Conservation (phyloP, 2,797 vertebrate genomes). For the Chelmon rostratus region DNA sequence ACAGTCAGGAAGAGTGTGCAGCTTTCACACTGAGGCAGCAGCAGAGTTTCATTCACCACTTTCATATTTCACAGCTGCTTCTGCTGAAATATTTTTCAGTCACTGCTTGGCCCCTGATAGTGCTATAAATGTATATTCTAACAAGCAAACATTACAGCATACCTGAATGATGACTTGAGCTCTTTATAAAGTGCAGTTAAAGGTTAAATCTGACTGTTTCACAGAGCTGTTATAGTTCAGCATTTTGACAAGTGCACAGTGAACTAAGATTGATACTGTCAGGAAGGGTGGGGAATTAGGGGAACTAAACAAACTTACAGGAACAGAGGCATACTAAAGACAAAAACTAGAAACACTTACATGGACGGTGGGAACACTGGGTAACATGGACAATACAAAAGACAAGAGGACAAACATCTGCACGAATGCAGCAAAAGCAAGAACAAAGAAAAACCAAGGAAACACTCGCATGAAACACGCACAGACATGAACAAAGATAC, state of each 20-base stretch:
- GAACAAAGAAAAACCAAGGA: too few relatives aligned
- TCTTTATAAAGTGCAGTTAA: conserved; percentile 12
- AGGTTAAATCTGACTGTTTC: conserved; percentile 18
- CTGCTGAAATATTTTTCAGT: conserved; percentile 37
- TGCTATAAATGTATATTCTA: conserved; percentile 1
- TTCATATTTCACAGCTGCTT: conserved; percentile 37
- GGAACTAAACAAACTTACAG: too few relatives aligned
- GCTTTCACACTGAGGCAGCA: conserved; percentile 34
- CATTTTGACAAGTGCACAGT: conserved; percentile 18
- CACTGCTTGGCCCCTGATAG: conserved; percentile 45
- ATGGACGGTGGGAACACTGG: too few relatives aligned
- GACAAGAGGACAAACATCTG: too few relatives aligned
- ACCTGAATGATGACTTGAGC: conserved; percentile 19
- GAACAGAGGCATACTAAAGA: too few relatives aligned
- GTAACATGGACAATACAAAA: too few relatives aligned
- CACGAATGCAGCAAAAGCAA: too few relatives aligned
- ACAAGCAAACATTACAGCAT: conserved; percentile 1
- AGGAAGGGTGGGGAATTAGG: too few relatives aligned
- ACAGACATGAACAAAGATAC: too few relatives aligned
- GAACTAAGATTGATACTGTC: too few relatives aligned
- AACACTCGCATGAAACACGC: too few relatives aligned
- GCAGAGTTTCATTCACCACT: conserved; percentile 54
- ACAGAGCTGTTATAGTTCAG: background rate
- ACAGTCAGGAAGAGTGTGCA: conserved; percentile 53
- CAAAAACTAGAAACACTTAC: too few relatives aligned